Conservation (phyloP, 2,888 invertebrate species). For the Druceiella hillmani region DNA sequence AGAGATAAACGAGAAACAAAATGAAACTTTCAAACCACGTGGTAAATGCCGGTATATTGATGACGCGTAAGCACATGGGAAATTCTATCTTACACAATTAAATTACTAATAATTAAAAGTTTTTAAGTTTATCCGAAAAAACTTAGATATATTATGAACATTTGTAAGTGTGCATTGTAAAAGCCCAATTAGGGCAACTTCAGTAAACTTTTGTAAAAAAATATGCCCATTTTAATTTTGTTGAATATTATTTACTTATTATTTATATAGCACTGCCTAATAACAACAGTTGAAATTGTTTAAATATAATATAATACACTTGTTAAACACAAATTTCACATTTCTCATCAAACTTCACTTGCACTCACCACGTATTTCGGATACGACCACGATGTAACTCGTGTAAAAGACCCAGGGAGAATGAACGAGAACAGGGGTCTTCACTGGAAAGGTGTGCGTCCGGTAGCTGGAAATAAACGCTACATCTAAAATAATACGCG, state of each 20-base stretch:
- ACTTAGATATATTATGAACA: slow-evolving; percentile 5
- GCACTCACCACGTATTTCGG: slow-evolving; percentile 50
- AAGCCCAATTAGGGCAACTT: too few species aligned
- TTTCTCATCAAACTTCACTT: background rate
- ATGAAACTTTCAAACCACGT: slow-evolving; percentile 36
- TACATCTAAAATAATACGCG: too few species aligned
- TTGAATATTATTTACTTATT: background rate
- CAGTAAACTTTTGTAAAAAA: background rate
- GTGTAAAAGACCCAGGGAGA: slow-evolving; percentile 65
- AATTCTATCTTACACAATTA: slow-evolving; percentile 29
- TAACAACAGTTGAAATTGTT: slow-evolving; percentile 33
- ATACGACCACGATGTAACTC: slow-evolving; percentile 50
- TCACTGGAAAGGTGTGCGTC: slow-evolving; percentile 39
- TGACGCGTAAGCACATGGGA: slow-evolving; percentile 47
- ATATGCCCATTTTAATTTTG: background rate
- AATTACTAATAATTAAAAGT: slow-evolving; percentile 25
- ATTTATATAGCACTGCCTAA: slow-evolving; percentile 5
- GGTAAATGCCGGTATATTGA: slow-evolving; percentile 43
- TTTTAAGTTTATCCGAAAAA: too few species aligned
- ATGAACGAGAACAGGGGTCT: slow-evolving; percentile 56
- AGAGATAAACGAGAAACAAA: slow-evolving; percentile 1
- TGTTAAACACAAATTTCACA: slow-evolving; percentile 1
- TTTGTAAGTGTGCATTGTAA: too few species aligned
- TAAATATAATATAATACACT: slow-evolving; percentile 11
- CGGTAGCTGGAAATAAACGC: too few species aligned